Evolutionary conservation across 2,113 vertebrate genomes (phyloP).

Genomic region (Zosterops pallidus): DNA sequence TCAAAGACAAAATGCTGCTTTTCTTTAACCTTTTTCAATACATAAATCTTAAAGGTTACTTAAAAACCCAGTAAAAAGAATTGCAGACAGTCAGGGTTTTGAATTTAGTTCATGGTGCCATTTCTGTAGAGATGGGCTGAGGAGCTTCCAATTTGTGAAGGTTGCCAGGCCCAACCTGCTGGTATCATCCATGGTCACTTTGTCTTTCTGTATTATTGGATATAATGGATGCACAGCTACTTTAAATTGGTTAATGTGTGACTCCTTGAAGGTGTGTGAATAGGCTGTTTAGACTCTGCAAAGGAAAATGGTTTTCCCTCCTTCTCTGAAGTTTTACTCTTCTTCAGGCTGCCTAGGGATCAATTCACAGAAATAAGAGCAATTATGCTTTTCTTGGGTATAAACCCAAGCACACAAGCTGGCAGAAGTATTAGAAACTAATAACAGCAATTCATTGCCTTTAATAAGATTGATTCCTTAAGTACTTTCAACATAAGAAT

Average conservation of each 20-base stretch:
- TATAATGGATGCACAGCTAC: not conserved
- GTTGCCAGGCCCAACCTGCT: not conserved
- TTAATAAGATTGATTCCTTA: not conserved
- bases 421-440: not conserved
- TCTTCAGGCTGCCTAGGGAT: not conserved
- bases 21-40: not conserved
- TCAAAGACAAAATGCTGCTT: not conserved
- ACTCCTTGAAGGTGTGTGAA: not conserved
- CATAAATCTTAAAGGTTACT: not conserved
- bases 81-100: not conserved
- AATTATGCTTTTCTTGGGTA: not conserved
- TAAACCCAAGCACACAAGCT: not conserved
- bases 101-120: not conserved
- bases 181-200: rapidly evolving
- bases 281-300: not conserved
- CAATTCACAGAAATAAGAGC: not conserved
- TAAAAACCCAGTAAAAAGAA: not conserved
- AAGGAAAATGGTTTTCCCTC: not conserved
- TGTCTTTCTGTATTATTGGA: not conserved
- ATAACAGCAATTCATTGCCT: not conserved
- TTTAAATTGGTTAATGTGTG: not conserved
- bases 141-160: not conserved
- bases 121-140: not conserved
- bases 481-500: not conserved
- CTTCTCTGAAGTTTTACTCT: not conserved